These are phyloP conservation scores for Hippocampus zosterae DNA, from an alignment of 2,113 vertebrate genomes.

Conservation along the genomic window DNA sequence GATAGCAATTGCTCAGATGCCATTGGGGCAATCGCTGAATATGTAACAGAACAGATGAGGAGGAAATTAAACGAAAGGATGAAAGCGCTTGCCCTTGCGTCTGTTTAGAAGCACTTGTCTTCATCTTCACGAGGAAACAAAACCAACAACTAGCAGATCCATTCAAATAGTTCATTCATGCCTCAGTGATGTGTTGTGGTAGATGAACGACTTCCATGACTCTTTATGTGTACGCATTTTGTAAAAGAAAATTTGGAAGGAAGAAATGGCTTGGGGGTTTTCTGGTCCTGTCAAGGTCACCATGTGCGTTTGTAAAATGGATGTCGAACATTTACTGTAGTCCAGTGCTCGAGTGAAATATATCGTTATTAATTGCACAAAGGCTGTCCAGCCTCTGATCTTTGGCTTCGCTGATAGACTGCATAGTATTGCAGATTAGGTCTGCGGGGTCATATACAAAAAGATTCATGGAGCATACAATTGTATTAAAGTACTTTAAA, in stretches of 20 bases:
- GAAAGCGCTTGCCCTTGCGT: not conserved
- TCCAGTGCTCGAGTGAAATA: slow-evolving; percentile 4
- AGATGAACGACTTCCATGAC: too few relatives aligned
- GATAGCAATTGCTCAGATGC: too few relatives aligned
- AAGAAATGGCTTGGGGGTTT: too few relatives aligned
- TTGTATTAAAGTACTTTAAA: not conserved
- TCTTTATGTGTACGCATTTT: too few relatives aligned
- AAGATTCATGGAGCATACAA: not conserved
- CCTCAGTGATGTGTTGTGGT: too few relatives aligned
- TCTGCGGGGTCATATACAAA: not conserved
- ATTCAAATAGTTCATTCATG: too few relatives aligned
- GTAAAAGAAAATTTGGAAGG: too few relatives aligned
- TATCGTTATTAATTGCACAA: slow-evolving; percentile 9
- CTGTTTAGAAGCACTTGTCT: not conserved
- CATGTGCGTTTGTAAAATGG: not conserved
- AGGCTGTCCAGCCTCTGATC: slow-evolving; percentile 13
- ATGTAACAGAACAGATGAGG: too few relatives aligned
- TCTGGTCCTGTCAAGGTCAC: not conserved
- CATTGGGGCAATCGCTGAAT: too few relatives aligned
- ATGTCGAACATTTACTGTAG: slow-evolving; percentile 18
- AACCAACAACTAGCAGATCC: too few relatives aligned
- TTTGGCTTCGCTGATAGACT: slow-evolving; percentile 12
- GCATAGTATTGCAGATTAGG: slow-evolving; percentile 4
- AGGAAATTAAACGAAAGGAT: too few relatives aligned
- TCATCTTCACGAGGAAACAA: too few relatives aligned